These are phyloP conservation scores for Argyra leucocephala DNA, from an alignment of 2,888 invertebrate genomes.

Conservation along the genomic window DNA sequence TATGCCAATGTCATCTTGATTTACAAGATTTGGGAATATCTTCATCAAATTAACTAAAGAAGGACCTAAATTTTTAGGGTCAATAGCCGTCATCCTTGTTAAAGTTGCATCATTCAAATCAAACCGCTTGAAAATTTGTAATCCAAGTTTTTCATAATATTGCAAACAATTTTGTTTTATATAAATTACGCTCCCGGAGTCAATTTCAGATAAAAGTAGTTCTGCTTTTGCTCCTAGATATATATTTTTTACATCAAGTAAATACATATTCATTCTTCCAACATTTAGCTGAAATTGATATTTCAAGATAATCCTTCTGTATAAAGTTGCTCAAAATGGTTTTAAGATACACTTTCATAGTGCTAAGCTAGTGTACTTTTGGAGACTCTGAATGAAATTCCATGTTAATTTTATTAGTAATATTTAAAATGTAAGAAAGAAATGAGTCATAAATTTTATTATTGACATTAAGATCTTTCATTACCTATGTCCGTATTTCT, in stretches of 20 bases:
- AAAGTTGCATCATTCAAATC: constrained; percentile 16
- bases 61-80: constrained; percentile 13
- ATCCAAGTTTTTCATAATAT: constrained; percentile 16
- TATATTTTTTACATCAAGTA: constrained; percentile 13
- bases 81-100: constrained; percentile 13
- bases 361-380: constrained; percentile 10
- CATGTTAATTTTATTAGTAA: constrained; percentile 15
- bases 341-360: constrained; percentile 13
- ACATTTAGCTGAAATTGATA: not conserved
- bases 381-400: constrained; percentile 16
- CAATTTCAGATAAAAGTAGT: constrained; percentile 12
- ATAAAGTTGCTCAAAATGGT: constrained; percentile 17
- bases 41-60: constrained; percentile 6
- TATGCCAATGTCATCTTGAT: constrained; percentile 15
- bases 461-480: not conserved
- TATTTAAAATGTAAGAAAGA: constrained; percentile 13
- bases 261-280: constrained; percentile 8
- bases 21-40: constrained; percentile 14
- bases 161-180: constrained; percentile 15
- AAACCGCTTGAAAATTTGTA: constrained; percentile 16
- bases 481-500: not conserved
- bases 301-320: constrained; percentile 9
- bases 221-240: constrained; percentile 17
- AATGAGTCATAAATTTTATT: constrained; percentile 14
- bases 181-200: constrained; percentile 8